Evolutionary conservation across 2,113 vertebrate species (phyloP).

Genomic region (Hippocampus zosterae): DNA sequence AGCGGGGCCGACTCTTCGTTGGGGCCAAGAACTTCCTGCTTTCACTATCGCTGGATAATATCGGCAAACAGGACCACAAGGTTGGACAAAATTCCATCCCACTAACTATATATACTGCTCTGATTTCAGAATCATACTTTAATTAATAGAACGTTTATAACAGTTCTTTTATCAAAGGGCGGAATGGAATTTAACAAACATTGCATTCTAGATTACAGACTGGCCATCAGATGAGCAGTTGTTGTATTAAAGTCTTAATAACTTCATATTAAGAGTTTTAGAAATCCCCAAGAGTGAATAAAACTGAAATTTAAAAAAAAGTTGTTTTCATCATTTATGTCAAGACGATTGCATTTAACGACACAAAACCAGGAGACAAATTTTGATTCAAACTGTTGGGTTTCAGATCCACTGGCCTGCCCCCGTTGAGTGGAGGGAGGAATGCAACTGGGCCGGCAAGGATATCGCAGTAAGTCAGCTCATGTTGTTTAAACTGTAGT

Average conservation of each 20-base stretch:
- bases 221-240: neutral
- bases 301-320: too few species aligned
- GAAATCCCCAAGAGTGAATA: neutral
- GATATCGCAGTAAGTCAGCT: conserved; percentile 86
- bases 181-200: neutral
- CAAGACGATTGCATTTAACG: too few species aligned
- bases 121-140: neutral
- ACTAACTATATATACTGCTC: neutral
- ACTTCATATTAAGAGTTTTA: neutral
- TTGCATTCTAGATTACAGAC: neutral
- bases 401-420: conserved; percentile 92
- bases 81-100: conserved; percentile 54
- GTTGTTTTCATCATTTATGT: too few species aligned
- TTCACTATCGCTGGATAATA: conserved; percentile 90
- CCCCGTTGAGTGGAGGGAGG: conserved; percentile 93
- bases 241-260: neutral
- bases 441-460: conserved; percentile 98
- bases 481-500: neutral
- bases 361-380: neutral
- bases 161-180: neutral
- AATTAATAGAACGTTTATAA: neutral
- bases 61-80: conserved; percentile 86
- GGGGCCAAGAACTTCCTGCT: conserved; percentile 89
- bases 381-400: neutral
- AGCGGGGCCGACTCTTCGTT: conserved; percentile 87